phyloP scores from a whole-genome alignment of 2,888 invertebrate genomes.

The Scaptomyza flava region DNA sequence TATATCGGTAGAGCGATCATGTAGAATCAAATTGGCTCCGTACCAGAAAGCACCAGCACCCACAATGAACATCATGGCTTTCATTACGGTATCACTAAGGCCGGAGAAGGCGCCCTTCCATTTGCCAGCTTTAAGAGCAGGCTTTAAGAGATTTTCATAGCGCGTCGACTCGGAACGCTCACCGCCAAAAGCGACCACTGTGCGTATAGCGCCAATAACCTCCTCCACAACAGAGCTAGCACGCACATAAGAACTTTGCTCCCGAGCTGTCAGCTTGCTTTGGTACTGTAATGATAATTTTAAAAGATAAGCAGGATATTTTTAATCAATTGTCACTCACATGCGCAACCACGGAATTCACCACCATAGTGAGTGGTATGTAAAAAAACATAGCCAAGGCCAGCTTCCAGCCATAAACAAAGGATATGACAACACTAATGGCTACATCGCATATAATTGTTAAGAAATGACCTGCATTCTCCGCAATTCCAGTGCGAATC shows the following conservation, averaged over 20 bases:
- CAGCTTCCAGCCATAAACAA: constrained; percentile 92
- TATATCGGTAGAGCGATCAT: constrained; percentile 85
- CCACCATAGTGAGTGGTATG: constrained; percentile 89
- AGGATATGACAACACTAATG: constrained; percentile 86
- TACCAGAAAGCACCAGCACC: constrained; percentile 92
- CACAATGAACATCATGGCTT: constrained; percentile 89
- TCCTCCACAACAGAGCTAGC: constrained; percentile 92
- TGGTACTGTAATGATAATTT: constrained; percentile 85
- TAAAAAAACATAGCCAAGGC: constrained; percentile 91
- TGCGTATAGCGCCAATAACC: constrained; percentile 89
- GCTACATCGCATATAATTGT: constrained; percentile 86
- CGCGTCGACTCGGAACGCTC: constrained; percentile 89
- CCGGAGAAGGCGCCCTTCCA: constrained; percentile 88
- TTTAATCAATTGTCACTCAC: constrained; percentile 73
- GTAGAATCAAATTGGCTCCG: constrained; percentile 89
- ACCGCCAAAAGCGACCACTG: constrained; percentile 91
- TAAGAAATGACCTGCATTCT: constrained; percentile 90
- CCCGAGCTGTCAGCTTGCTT: constrained; percentile 87
- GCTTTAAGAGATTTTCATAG: constrained; percentile 84
- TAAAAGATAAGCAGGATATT: neutral
- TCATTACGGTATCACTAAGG: constrained; percentile 89
- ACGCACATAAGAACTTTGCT: constrained; percentile 89
- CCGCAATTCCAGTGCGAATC: constrained; percentile 92
- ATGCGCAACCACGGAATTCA: constrained; percentile 90
- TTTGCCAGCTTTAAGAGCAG: constrained; percentile 87